Evolutionary conservation across 2,797 vertebrate genomes (phyloP), one percentile per base, ranked within the genome.

Genomic region (Rhinophrynus dorsalis): DNA sequence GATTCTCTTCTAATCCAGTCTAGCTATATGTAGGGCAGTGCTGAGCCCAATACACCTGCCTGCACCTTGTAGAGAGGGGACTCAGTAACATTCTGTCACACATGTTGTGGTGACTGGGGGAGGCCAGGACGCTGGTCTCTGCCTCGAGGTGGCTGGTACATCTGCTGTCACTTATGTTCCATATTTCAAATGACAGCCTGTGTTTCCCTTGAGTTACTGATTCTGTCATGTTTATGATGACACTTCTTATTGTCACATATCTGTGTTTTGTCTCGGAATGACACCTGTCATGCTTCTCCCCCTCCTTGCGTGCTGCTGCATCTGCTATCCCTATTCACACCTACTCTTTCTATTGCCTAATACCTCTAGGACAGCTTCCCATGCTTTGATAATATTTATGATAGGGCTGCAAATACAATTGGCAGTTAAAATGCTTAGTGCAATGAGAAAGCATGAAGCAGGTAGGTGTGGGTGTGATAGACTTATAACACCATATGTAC

Each of bases 191-290:
- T 76, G 77, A 78, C 77, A 76, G 59, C 58, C 67, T 64, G 71
- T 48, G 45, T 76, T 78, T 76, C 73, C 77, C 69, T 65, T 68
- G 71, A 74, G 77, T 75, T 76, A 67, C 74, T 30, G 77, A 74
- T 71, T 68, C 74, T 76, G 77, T 78, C 74, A 76, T 29, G n/a
- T 63, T 64, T 68, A 60, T 58, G 71, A 55, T 78, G 71, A 68
- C 70, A 74, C 62, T 78, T 74, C 76, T 78, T 76, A 78, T 63
- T 76, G 74, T 76, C 33, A 23, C 35, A 65, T 57, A 56, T 47
- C 64, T 50, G 56, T 37, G 38, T 42, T 26, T 56, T 37, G 65
- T 50, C 12, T 54, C 24, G 68, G 70, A 78, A 71, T 74, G 74
- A 74, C 74, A 74, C 8, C 69, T 35, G 48, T 62, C 67, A 26